Base-by-base conservation (phyloP, 2,113 vertebrate species). In the Scartelaos histophorus region DNA sequence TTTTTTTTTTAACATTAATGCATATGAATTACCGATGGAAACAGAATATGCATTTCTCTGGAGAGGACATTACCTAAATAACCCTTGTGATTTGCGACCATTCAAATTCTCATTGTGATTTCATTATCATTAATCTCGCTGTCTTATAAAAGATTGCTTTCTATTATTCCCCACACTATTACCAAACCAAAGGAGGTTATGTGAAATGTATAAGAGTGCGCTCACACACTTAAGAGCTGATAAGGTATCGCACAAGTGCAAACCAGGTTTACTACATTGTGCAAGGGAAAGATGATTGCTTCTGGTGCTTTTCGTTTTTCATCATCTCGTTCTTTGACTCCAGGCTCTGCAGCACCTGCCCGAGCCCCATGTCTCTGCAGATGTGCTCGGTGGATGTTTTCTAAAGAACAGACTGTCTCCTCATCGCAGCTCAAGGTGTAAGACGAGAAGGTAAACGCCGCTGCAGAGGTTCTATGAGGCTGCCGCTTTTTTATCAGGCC, bases 401-500 rank as follows among this genome's bases (percentile, higher is more conserved):
- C 9, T 61, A 15, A 61, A 61, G 25, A 25, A 17, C 25, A 12
- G 58, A 34, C 17, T 17, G 24, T 15, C 16, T 61, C 24, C 6
- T 34, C 13, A 66, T 71, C 56, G 47, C 49, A 62, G 38, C 13
- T 54, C 21, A 49, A 49, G 16, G 29, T 66, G 21, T n/a, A 70
- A 70, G 70, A 47, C 13, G 19, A 54, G 5, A 13, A 25, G 22
- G 61, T 58, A 60, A 71, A 73, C 56, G 12, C 22, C n/a, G 13
- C 67, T 24, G 66, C 60, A 65, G 69, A 80, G 69, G 66, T 79
- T 56, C 68, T 67, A n/a, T 61, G 35, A 73, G 19, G 43, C 61
- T 45, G 69, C 43, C 61, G 65, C 66, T 47, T 64, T n/a, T 60
- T 75, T 56, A 35, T 75, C 19, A 25, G 35, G 2, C n/a, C 38